These are phyloP conservation scores for Choloepus hoffmanni DNA, from an alignment of 2,113 vertebrate species.

Conservation along the genomic window DNA sequence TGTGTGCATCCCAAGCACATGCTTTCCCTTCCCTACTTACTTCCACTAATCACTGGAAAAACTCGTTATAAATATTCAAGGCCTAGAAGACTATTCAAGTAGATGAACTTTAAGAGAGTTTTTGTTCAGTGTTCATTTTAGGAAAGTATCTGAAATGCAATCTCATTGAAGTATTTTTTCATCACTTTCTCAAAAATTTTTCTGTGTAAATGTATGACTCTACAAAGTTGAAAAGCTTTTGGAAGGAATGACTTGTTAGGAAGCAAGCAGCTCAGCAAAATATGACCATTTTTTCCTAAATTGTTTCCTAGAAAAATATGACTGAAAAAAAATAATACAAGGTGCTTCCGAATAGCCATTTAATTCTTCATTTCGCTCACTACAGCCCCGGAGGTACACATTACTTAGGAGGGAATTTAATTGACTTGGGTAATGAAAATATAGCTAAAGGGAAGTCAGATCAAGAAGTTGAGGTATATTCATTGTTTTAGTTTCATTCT, in stretches of 20 bases:
- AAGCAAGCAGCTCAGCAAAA: not conserved
- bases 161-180: not conserved
- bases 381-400: not conserved
- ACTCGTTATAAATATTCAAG: not conserved
- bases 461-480: not conserved
- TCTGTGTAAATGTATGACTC: not conserved
- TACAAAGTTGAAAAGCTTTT: not conserved
- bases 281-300: not conserved
- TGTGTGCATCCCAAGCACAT: not conserved
- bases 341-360: not conserved
- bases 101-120: not conserved
- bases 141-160: not conserved
- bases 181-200: not conserved
- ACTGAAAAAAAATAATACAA: not conserved
- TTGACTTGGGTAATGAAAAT: not conserved
- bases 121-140: not conserved
- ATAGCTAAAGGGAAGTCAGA: not conserved
- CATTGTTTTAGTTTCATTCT: not conserved
- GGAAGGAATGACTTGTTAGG: constrained; percentile 22
- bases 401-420: not conserved
- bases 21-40: not conserved
- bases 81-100: not conserved
- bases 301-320: not conserved
- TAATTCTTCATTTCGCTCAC: not conserved
- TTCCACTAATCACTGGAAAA: not conserved